Percentiles rank a stretch among this genome's conserved stretches.
phyloP scores from a whole-genome alignment of 1,140 invertebrate genomes.

The Pseudomyrmex concolor region DNA sequence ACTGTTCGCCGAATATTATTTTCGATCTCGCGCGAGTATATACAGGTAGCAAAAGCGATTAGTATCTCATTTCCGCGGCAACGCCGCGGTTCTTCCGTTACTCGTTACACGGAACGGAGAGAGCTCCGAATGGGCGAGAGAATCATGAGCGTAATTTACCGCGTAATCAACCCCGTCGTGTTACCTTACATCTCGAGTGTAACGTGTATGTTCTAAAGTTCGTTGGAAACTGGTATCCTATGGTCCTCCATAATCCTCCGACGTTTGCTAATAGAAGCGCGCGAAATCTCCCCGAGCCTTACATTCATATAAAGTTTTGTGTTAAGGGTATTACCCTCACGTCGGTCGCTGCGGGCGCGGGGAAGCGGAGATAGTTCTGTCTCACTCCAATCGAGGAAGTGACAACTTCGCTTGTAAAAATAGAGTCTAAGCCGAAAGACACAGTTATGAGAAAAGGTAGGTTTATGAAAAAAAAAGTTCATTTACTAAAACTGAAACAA shows the following conservation, averaged over 20 bases:
- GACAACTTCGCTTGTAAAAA: too few species aligned
- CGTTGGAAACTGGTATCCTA: constrained; percentile 29
- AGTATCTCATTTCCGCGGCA: constrained; percentile 51
- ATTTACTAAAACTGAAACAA: too few species aligned
- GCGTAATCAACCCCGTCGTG: background rate
- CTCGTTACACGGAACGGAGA: constrained; percentile 22
- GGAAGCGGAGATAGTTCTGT: too few species aligned
- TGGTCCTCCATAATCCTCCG: background rate
- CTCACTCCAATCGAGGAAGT: too few species aligned
- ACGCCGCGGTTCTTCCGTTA: constrained; percentile 41
- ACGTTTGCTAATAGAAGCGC: background rate
- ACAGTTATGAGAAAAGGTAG: too few species aligned
- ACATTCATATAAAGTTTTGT: too few species aligned
- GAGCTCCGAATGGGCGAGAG: background rate
- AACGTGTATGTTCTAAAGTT: constrained; percentile 12
- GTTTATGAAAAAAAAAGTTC: too few species aligned
- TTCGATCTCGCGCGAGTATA: background rate
- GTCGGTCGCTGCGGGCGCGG: too few species aligned
- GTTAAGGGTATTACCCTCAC: too few species aligned
- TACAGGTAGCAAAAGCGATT: constrained; percentile 27
- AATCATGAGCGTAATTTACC: constrained; percentile 55
- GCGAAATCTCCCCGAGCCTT: background rate
- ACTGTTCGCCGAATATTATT: constrained; percentile 40
- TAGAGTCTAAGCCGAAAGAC: too few species aligned
- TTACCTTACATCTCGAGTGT: constrained; percentile 21